These are phyloP conservation scores for Etia nguti DNA, from an alignment of 2,113 vertebrate genomes.

Conservation along the genomic window DNA sequence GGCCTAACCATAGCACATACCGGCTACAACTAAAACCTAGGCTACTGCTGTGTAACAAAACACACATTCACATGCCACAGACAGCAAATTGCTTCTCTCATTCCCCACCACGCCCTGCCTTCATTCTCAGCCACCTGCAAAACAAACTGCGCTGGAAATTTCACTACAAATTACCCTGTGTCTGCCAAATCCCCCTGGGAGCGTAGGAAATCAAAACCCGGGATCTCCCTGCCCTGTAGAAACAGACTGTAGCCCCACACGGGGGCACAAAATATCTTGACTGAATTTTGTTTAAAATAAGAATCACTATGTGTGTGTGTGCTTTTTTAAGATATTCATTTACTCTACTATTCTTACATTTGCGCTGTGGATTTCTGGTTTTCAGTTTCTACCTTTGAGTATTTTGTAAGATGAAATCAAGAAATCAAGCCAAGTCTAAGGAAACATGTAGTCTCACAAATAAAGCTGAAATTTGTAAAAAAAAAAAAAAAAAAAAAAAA, in stretches of 20 bases:
- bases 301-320: background rate
- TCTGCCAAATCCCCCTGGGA: constrained; percentile 70
- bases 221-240: constrained; percentile 50
- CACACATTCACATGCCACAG: constrained; percentile 68
- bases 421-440: background rate
- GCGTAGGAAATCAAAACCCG: constrained; percentile 61
- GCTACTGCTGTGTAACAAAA: constrained; percentile 58
- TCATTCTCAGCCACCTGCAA: constrained; percentile 75
- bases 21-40: constrained; percentile 25
- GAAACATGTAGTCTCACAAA: background rate
- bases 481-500: too few relatives aligned
- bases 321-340: background rate
- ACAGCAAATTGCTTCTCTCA: constrained; percentile 74
- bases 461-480: background rate
- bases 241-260: constrained; percentile 10
- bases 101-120: constrained; percentile 70
- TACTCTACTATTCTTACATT: background rate
- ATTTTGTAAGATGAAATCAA: background rate
- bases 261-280: background rate
- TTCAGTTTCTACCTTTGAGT: background rate
- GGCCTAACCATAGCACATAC: constrained; percentile 26
- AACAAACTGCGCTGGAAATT: constrained; percentile 75
- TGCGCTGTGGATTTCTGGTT: background rate
- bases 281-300: background rate
- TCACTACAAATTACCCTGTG: constrained; percentile 77